Evolutionary conservation across 1,140 invertebrate species (phyloP).

Genomic region (Globodera ellingtonae): DNA sequence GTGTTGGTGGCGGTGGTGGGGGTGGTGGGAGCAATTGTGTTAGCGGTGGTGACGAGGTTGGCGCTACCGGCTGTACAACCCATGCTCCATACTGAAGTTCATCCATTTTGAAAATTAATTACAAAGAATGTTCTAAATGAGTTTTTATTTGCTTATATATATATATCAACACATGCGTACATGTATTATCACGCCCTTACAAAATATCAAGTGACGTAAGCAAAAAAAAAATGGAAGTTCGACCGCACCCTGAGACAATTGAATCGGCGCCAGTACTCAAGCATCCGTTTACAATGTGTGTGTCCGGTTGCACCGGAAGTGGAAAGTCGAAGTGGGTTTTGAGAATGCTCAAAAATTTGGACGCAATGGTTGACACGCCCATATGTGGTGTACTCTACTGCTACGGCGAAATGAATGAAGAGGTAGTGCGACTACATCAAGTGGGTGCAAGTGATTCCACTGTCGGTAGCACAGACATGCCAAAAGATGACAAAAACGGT

Average conservation of each 20-base stretch:
- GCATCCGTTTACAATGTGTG: slow-evolving; percentile 35
- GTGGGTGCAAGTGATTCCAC: slow-evolving; percentile 5
- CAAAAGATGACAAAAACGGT: no score
- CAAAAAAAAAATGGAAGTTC: not conserved
- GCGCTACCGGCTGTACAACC: no score
- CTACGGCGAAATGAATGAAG: slow-evolving; percentile 37
- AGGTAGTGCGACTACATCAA: slow-evolving; percentile 30
- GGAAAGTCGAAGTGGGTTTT: slow-evolving; percentile 29
- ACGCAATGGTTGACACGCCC: not conserved
- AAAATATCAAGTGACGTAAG: no score
- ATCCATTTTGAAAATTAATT: no score
- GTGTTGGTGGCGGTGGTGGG: no score
- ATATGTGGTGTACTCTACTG: slow-evolving; percentile 23
- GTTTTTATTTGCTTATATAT: no score
- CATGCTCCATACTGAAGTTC: no score
- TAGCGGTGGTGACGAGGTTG: no score
- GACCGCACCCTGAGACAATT: not conserved
- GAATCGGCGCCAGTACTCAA: slow-evolving; percentile 8
- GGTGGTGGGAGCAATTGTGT: no score
- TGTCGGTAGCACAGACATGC: slow-evolving; percentile 12
- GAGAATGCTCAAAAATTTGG: slow-evolving; percentile 7
- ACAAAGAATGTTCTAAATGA: no score
- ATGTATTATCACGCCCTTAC: no score
- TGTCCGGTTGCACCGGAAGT: slow-evolving; percentile 30
- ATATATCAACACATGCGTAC: no score